These are phyloP conservation scores for Cotesia vestalis DNA, from an alignment of 1,140 invertebrate genomes.

Conservation along the genomic window DNA sequence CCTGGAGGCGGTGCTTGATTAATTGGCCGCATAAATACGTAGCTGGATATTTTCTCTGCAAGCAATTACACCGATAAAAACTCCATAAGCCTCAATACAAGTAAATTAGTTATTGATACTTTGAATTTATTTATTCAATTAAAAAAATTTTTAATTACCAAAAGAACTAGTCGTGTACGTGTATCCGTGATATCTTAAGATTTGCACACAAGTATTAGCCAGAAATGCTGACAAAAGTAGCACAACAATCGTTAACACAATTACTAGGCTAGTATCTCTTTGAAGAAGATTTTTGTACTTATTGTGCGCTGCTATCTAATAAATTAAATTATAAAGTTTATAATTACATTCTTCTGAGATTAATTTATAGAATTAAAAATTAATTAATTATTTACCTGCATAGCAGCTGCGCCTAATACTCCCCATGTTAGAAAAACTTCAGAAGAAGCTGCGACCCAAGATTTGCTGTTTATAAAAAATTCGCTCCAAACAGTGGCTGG, in stretches of 20 bases:
- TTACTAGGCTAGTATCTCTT: constrained; percentile 81
- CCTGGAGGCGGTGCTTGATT: constrained; percentile 65
- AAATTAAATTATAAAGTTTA: constrained; percentile 28
- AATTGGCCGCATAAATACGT: constrained; percentile 73
- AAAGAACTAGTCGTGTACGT: constrained; percentile 83
- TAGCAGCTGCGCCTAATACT: constrained; percentile 83
- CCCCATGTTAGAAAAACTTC: constrained; percentile 92
- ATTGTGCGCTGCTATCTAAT: constrained; percentile 72
- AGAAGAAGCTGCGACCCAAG: constrained; percentile 85
- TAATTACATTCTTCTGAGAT: not conserved
- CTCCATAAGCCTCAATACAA: not conserved
- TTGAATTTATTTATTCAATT: not conserved
- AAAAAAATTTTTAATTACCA: constrained; percentile 71
- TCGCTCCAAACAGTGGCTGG: constrained; percentile 81
- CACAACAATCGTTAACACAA: constrained; percentile 79
- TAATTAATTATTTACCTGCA: constrained; percentile 69
- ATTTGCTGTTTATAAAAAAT: constrained; percentile 78
- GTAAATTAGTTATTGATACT: constrained; percentile 8
- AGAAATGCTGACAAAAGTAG: constrained; percentile 79
- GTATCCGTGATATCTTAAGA: constrained; percentile 77
- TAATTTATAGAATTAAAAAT: too few relatives aligned
- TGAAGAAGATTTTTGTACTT: constrained; percentile 78
- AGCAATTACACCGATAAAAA: constrained; percentile 1
- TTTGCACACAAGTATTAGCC: constrained; percentile 81
- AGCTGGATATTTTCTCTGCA: constrained; percentile 78